Percentiles rank a stretch among this genome's conserved stretches.
Evolutionary conservation across 2,113 vertebrate genomes (phyloP).

Genomic region (Hippocampus barbouri): DNA sequence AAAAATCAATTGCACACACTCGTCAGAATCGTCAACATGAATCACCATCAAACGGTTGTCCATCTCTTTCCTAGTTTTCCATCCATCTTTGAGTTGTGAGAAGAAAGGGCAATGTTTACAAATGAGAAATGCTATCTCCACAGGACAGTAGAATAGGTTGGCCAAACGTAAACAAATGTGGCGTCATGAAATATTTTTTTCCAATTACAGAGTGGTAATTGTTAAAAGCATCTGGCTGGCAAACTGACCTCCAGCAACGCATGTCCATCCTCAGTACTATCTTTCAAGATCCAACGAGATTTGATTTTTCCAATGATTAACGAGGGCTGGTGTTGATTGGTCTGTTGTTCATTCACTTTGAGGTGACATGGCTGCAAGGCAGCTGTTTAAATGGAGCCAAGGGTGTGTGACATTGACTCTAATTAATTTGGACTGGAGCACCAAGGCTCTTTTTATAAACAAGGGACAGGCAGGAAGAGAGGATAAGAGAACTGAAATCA

Average conservation of each 20-base stretch:
- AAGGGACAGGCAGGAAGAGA: neutral
- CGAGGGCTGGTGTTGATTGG: constrained; percentile 43
- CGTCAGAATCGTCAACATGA: neutral
- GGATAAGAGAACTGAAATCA: neutral
- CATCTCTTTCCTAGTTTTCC: neutral
- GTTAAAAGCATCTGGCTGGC: too few species aligned
- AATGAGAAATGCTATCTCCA: too few species aligned
- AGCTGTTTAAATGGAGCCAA: constrained; percentile 21
- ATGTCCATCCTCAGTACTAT: neutral
- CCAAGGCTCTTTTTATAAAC: neutral
- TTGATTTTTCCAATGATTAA: constrained; percentile 18
- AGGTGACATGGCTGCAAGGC: constrained; percentile 27
- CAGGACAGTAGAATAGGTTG: neutral
- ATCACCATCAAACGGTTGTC: neutral
- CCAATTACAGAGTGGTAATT: too few species aligned
- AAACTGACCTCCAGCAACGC: constrained; percentile 6
- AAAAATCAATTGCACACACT: neutral
- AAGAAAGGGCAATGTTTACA: neutral
- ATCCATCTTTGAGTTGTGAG: neutral
- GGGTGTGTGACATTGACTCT: constrained; percentile 23
- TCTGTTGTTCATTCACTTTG: constrained; percentile 23
- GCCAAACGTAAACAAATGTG: neutral
- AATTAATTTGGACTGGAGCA: constrained; percentile 12
- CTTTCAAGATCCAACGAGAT: neutral
- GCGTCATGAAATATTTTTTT: too few species aligned